Percentiles rank a stretch among this genome's conserved stretches.
Evolutionary conservation across 1,140 invertebrate species (phyloP).

Genomic region (Achatina immaculata): DNA sequence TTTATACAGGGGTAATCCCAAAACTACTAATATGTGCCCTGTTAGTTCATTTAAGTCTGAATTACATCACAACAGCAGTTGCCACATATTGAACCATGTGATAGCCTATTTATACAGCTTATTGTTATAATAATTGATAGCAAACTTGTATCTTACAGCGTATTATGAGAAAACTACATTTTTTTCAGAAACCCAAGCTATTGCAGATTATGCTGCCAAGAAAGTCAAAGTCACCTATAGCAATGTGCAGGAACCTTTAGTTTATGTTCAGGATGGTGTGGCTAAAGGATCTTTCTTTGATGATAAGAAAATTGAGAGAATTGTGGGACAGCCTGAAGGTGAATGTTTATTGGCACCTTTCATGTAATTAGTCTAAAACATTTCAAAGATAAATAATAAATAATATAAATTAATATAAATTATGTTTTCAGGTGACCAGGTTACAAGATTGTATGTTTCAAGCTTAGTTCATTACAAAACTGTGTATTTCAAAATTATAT

Average conservation of each 20-base stretch:
- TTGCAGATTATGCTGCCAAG: constrained; percentile 75
- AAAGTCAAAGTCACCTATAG: constrained; percentile 77
- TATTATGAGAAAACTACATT: too few relatives aligned
- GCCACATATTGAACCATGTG: too few relatives aligned
- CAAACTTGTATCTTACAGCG: too few relatives aligned
- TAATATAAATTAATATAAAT: neutral
- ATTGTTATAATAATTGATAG: too few relatives aligned
- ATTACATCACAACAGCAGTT: too few relatives aligned
- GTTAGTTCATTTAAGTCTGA: too few relatives aligned
- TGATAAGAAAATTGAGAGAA: constrained; percentile 30
- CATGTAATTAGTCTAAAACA: neutral
- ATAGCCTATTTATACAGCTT: too few relatives aligned
- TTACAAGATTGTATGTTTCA: too few relatives aligned
- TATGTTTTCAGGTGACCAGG: neutral
- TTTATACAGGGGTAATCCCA: too few relatives aligned
- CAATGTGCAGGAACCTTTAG: constrained; percentile 72
- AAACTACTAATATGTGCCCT: too few relatives aligned
- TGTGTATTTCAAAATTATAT: too few relatives aligned
- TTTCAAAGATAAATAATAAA: neutral
- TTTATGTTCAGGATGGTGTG: constrained; percentile 68
- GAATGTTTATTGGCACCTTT: constrained; percentile 7
- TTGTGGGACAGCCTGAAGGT: constrained; percentile 44
- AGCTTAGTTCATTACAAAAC: too few relatives aligned
- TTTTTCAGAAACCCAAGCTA: constrained; percentile 9
- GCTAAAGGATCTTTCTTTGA: constrained; percentile 28